Conservation (phyloP, 2,888 invertebrate species). For the Ariolimax columbianus region DNA sequence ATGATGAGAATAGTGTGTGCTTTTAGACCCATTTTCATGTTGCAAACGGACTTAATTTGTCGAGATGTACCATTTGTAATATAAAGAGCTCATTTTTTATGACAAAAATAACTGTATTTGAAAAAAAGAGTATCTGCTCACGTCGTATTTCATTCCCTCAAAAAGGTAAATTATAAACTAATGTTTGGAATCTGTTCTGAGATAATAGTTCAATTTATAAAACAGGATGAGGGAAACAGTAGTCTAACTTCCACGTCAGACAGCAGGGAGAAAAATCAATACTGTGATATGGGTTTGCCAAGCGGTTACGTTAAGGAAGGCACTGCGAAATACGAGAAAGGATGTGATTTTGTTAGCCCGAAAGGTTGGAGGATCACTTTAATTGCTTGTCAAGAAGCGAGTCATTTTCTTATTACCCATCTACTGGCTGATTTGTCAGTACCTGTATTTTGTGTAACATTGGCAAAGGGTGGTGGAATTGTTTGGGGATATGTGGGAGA, state of each 20-base stretch:
- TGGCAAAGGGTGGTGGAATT: not conserved
- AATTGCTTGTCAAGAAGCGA: not conserved
- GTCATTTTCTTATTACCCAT: conserved; percentile 1
- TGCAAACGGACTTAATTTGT: too few species aligned
- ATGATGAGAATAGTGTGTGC: not conserved
- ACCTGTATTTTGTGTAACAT: not conserved
- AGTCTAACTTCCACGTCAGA: conserved; percentile 13
- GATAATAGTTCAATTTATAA: conserved; percentile 20
- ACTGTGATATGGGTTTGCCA: not conserved
- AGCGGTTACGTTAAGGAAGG: not conserved
- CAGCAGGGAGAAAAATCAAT: conserved; percentile 3
- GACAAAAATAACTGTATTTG: not conserved
- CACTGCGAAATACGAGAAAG: not conserved
- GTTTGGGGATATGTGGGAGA: not conserved
- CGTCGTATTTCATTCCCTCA: not conserved
- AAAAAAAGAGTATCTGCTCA: not conserved
- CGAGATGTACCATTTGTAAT: not conserved
- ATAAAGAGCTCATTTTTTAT: too few species aligned
- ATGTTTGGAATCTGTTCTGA: not conserved
- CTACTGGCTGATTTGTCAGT: not conserved
- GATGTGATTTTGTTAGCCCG: not conserved
- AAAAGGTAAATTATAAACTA: not conserved
- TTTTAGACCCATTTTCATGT: not conserved
- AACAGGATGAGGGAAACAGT: not conserved
- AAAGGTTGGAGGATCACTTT: not conserved